Evolutionary conservation across 2,888 invertebrate genomes (phyloP), one percentile per base, ranked within the genome.

Genomic region (Lepas anatifera): DNA sequence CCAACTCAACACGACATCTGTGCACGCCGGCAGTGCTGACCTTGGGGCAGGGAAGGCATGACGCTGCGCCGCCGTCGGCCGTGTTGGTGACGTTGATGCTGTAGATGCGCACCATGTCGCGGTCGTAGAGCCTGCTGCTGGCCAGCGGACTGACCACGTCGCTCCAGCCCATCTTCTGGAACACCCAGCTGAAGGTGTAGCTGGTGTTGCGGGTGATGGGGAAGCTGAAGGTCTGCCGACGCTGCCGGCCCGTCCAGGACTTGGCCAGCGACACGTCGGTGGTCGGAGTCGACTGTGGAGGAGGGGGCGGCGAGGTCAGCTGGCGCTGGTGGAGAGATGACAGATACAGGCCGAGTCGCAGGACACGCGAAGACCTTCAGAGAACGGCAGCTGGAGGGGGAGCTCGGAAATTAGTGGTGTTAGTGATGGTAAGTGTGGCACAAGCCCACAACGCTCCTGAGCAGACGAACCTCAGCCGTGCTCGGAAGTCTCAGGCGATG

Each of bases 31-130:
- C 29, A 22, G 27, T n/a, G 43, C 68, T 76, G 74, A 70, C 83
- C 73, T 81, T 78, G 1, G 80, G 81, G 76, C 84, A 84, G 16
- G 77, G 78, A 10, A 81, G 77, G 74, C 85, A 85, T 8, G 76
- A 76, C n/a, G 82, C 81, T 0, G 85, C 85, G n/a, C 85, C 85
- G 43, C 81, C 81, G 58, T 79, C 78, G 25, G 82, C 75, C 0
- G 83, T 83, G 75, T 85, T 85, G 6, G 84, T 83, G 11, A 85
- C 81, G 73, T 82, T 81, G 68, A 86, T 80, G 46, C 80, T 78
- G 77, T 80, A 84, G 69, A 85, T 82, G 71, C 79, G 79, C 18
- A 83, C 84, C 46, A 78, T 76, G 73, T 83, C 83, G 1, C 72
- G 68, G 32, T 75, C 73, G 68, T 70, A 72, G 48, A 70, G 58